Evolutionary conservation across 1,140 invertebrate species (phyloP).

Genomic region (Zelostemma sp.): DNA sequence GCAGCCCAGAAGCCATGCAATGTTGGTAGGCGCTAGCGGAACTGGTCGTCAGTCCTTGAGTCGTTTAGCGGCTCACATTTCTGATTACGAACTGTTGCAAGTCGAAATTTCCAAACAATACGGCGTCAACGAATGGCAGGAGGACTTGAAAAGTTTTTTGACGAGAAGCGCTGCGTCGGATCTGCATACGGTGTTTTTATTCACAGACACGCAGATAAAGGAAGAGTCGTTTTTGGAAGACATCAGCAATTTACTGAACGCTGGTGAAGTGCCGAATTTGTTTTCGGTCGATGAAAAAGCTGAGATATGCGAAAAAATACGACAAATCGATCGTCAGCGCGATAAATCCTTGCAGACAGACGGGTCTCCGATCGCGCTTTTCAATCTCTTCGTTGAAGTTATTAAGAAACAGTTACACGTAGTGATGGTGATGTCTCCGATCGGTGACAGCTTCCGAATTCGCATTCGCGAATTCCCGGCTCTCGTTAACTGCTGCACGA

Average conservation of each 20-base stretch:
- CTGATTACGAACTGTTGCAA: slow-evolving; percentile 92
- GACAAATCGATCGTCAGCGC: slow-evolving; percentile 88
- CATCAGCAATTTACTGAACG: slow-evolving; percentile 93
- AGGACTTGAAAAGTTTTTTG: slow-evolving; percentile 88
- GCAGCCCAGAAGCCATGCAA: slow-evolving; percentile 87
- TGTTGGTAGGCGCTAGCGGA: slow-evolving; percentile 91
- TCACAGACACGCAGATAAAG: slow-evolving; percentile 93
- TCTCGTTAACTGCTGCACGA: slow-evolving; percentile 95
- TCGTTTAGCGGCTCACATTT: slow-evolving; percentile 90
- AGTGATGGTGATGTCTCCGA: slow-evolving; percentile 93
- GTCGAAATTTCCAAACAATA: slow-evolving; percentile 93
- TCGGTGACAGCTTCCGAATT: slow-evolving; percentile 86
- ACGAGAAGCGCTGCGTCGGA: slow-evolving; percentile 86
- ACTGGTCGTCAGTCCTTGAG: slow-evolving; percentile 93
- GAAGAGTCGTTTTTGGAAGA: slow-evolving; percentile 95
- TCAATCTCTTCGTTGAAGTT: slow-evolving; percentile 89
- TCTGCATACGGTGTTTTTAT: slow-evolving; percentile 90
- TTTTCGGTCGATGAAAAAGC: slow-evolving; percentile 90
- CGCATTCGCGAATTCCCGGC: slow-evolving; percentile 93
- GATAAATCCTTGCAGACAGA: slow-evolving; percentile 94
- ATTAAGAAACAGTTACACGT: slow-evolving; percentile 93
- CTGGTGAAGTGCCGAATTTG: slow-evolving; percentile 94
- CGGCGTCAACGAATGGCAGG: slow-evolving; percentile 87
- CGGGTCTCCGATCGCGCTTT: slow-evolving; percentile 88
- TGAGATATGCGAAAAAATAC: slow-evolving; percentile 96